Evolutionary conservation across 2,888 invertebrate genomes (phyloP).

Genomic region (Cephus runcator): DNA sequence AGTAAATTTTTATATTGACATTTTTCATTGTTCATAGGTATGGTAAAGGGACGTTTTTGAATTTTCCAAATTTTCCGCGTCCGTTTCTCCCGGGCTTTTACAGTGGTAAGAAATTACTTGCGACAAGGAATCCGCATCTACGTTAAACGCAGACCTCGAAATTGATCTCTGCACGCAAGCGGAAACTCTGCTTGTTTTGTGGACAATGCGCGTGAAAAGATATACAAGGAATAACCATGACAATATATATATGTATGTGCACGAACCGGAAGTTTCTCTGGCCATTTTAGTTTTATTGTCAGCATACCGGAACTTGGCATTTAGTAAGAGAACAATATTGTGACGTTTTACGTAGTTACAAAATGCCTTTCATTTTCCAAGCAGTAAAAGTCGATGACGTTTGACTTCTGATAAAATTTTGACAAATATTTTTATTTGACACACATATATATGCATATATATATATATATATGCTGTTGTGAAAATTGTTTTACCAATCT

Average conservation of each 20-base stretch:
- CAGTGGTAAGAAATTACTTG: background rate
- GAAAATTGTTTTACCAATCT: background rate
- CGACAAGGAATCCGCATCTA: background rate
- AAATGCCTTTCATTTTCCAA: too few relatives aligned
- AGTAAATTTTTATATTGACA: background rate
- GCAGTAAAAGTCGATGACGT: background rate
- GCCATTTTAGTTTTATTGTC: too few relatives aligned
- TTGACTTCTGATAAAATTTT: background rate
- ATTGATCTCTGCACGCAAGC: constrained; percentile 35
- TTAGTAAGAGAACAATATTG: background rate
- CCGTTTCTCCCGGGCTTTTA: background rate
- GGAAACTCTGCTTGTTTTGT: constrained; percentile 31
- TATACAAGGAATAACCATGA: background rate
- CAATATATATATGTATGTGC: background rate
- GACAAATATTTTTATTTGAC: background rate
- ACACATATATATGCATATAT: too few relatives aligned
- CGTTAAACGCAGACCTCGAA: background rate
- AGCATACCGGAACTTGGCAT: background rate
- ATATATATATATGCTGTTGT: background rate
- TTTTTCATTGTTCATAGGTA: background rate
- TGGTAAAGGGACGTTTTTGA: background rate
- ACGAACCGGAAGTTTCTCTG: background rate
- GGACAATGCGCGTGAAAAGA: constrained; percentile 33
- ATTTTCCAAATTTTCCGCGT: too few relatives aligned
- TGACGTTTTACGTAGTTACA: background rate